Base-by-base conservation (phyloP, 2,888 invertebrate species). In the Tetramorium bicarinatum region DNA sequence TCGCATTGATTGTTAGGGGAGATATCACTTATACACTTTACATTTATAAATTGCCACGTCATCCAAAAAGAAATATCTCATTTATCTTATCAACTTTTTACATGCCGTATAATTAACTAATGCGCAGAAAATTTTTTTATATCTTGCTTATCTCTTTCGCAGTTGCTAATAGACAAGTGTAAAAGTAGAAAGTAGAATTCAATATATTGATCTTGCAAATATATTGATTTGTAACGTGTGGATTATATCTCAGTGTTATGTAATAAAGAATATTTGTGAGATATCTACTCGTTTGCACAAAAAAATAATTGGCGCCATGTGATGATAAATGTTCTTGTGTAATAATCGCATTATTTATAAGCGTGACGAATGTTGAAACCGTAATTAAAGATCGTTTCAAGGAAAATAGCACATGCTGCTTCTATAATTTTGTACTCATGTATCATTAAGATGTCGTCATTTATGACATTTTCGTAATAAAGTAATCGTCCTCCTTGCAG, bases 61-160 rank as follows among this genome's bases (percentile, higher is more conserved):
- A 71, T 71, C 38, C 1, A 25, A 47, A 56, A 79, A 47, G n/a
- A 34, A 34, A 8, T 13, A 3, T n/a, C 38, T 21, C n/a, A 11
- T 56, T 69, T 79, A 79, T 71, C 71, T 79, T 79, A 79, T 79
- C 71, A 15, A 21, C 7, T 59, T 54, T 56, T 44, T 21, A 15
- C 13, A 21, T 8, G 15, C 4, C 15, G 6, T 18, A 38, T 56
- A 34, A 69, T 69, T 56, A 44, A 76, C 9, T 44, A 44, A 13
- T 69, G n/a, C 21, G 67, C 11, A 56, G 21, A 34, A 79, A 59
- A 59, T 11, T 34, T 66, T 66, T 38, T 34, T 44, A n/a, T 13
- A 9, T 6, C 25, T 67, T 18, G 29, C 18, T 18, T 44, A 62
- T 62, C n/a, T 62, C 52, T 76, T 64, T 49, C 21, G 8, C 47